These are phyloP conservation scores for Pitangus sulphuratus DNA, from an alignment of 2,797 vertebrate species.

Conservation along the genomic window DNA sequence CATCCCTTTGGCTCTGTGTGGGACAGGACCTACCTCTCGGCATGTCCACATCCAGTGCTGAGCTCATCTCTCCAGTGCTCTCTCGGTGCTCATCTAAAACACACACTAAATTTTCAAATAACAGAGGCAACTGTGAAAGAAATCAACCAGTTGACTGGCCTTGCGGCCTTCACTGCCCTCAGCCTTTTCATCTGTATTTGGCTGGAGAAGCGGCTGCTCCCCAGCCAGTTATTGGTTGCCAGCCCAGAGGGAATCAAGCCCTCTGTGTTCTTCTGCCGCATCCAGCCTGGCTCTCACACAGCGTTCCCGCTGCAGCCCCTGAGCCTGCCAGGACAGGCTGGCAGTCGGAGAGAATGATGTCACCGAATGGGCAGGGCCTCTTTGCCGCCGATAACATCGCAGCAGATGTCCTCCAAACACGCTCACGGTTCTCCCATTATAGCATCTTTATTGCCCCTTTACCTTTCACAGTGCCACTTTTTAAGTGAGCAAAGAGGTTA, in stretches of 20 bases:
- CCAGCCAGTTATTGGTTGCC: background rate
- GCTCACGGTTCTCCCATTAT: background rate
- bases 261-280: background rate
- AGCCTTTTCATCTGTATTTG: background rate
- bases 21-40: background rate
- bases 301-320: slow-evolving; percentile 26
- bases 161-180: background rate
- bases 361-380: slow-evolving; percentile 20
- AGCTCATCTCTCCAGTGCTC: background rate
- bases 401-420: slow-evolving; percentile 12
- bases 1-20: background rate
- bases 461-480: background rate
- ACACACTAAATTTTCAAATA: background rate
- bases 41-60: fast-evolving
- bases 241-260: background rate
- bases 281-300: slow-evolving; percentile 19
- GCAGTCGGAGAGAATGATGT: slow-evolving; percentile 45
- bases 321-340: slow-evolving; percentile 54
- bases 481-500: background rate
- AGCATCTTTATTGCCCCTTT: slow-evolving; percentile 4
- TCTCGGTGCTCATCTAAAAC: background rate
- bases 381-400: background rate
- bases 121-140: background rate
- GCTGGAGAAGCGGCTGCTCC: background rate
- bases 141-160: background rate